Conservation (phyloP, 2,113 vertebrate genomes). For the Sapajus apella region DNA sequence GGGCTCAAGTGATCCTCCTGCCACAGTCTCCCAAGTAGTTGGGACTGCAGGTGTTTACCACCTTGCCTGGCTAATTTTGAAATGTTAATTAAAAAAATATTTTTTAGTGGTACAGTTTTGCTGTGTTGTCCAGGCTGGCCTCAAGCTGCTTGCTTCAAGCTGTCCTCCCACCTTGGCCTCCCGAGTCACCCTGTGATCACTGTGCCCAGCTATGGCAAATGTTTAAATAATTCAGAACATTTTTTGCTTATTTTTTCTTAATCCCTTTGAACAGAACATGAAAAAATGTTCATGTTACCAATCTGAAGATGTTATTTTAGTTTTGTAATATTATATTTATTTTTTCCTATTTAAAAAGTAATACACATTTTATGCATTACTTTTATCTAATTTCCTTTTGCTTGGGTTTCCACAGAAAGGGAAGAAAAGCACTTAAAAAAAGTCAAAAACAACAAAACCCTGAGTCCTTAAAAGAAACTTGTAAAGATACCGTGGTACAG, state of each 20-base stretch:
- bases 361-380: neutral
- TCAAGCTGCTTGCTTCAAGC: too few species aligned
- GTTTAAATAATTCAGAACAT: constrained; percentile 22
- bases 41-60: too few species aligned
- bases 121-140: too few species aligned
- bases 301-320: constrained; percentile 30
- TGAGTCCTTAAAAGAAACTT: neutral
- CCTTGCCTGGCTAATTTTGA: too few species aligned
- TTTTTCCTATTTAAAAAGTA: constrained; percentile 35
- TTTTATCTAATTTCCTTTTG: constrained; percentile 42
- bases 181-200: too few species aligned
- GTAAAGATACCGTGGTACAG: neutral
- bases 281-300: neutral
- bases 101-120: too few species aligned
- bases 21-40: too few species aligned
- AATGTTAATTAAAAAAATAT: too few species aligned
- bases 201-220: neutral
- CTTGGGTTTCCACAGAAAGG: neutral
- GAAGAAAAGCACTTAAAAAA: neutral
- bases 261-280: constrained; percentile 28
- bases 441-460: neutral
- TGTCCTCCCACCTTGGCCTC: too few species aligned
- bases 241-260: constrained; percentile 40
- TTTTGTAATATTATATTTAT: constrained; percentile 14
- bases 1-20: too few species aligned